Percentiles rank a stretch among this genome's conserved stretches.
phyloP scores from a whole-genome alignment of 2,888 invertebrate species.

The Rotaria magnacalcarata region DNA sequence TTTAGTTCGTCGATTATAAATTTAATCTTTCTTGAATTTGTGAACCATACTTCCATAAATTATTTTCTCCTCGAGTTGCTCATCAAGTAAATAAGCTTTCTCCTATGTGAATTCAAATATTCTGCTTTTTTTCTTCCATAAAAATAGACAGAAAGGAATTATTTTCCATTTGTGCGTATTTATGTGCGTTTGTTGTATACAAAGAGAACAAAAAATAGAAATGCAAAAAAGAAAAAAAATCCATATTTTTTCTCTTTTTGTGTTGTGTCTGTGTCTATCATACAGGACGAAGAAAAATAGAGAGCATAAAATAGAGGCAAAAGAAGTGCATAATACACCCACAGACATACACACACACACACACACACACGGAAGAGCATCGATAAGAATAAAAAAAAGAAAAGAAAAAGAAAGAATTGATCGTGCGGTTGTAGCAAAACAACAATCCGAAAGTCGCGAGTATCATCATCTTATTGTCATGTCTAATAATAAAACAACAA shows the following conservation, averaged over 20 bases:
- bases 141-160: neutral
- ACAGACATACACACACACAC: neutral
- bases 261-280: conserved; percentile 15
- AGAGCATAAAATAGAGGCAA: neutral
- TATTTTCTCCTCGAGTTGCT: too few relatives aligned
- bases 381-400: neutral
- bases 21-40: too few relatives aligned
- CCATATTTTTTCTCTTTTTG: neutral
- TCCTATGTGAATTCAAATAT: too few relatives aligned
- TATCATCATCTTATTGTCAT: neutral
- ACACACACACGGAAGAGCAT: conserved; percentile 19
- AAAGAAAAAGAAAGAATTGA: neutral
- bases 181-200: neutral
- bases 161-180: neutral
- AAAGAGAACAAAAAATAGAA: conserved; percentile 22
- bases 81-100: too few relatives aligned
- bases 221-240: neutral
- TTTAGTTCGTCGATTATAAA: too few relatives aligned
- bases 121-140: too few relatives aligned
- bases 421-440: neutral
- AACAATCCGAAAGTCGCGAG: neutral
- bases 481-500: neutral
- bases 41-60: too few relatives aligned
- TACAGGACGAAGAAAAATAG: neutral
- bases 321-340: neutral